Evolutionary conservation across 1,140 invertebrate genomes (phyloP).

Genomic region (Cylas formicarius): DNA sequence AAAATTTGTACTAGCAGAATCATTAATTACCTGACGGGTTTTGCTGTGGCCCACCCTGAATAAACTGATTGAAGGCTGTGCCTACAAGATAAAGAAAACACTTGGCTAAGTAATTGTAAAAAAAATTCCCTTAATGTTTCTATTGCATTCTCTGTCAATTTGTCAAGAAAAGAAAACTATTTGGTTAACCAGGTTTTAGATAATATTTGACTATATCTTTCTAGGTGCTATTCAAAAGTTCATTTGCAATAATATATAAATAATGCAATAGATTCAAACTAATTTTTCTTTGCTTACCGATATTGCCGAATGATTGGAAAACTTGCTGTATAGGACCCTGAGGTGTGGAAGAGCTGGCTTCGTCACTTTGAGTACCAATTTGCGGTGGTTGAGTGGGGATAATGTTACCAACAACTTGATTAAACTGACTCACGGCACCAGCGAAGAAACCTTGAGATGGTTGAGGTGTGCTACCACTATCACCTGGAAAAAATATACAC

Average conservation of each 20-base stretch:
- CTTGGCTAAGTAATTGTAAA: too few relatives aligned
- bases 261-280: too few relatives aligned
- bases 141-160: too few relatives aligned
- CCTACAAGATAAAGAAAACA: slow-evolving; percentile 1
- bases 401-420: slow-evolving; percentile 5
- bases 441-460: slow-evolving; percentile 7
- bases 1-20: background rate
- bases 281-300: background rate
- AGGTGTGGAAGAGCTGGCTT: background rate
- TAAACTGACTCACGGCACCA: slow-evolving; percentile 9
- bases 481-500: slow-evolving; percentile 7
- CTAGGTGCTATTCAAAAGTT: too few relatives aligned
- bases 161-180: too few relatives aligned
- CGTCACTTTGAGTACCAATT: slow-evolving; percentile 10
- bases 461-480: slow-evolving; percentile 4
- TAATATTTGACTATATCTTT: too few relatives aligned
- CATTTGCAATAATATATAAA: too few relatives aligned
- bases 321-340: slow-evolving; percentile 15
- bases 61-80: slow-evolving; percentile 11
- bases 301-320: slow-evolving; percentile 11
- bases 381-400: slow-evolving; percentile 2
- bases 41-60: slow-evolving; percentile 12
- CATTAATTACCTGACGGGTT: slow-evolving; percentile 7
- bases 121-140: too few relatives aligned
- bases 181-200: too few relatives aligned